A percentile compares a stretch with the other conserved stretches of the same genome.
These are phyloP conservation scores for Lepidotrigona ventralis DNA, from an alignment of 1,140 invertebrate species.

Conservation along the genomic window DNA sequence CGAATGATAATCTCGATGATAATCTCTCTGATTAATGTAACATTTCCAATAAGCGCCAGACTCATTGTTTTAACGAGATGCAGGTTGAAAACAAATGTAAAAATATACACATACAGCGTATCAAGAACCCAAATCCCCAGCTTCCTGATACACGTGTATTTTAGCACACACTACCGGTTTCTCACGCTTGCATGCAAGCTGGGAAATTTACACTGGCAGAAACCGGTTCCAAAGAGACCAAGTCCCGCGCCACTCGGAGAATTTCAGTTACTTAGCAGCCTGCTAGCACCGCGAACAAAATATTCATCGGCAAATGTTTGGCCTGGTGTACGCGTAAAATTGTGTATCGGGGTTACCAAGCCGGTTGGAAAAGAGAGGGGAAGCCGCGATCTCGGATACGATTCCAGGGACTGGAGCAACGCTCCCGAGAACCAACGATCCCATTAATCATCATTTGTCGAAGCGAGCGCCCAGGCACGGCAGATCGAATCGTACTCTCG, in stretches of 20 bases:
- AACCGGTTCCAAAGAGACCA: neutral
- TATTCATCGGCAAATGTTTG: neutral
- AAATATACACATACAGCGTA: too few species aligned
- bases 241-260: neutral
- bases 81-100: too few species aligned
- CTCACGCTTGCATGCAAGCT: neutral
- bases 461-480: slow-evolving; percentile 55
- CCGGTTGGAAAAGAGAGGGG: slow-evolving; percentile 22
- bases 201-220: neutral
- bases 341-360: slow-evolving; percentile 22
- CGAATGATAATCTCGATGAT: too few species aligned
- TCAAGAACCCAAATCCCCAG: too few species aligned
- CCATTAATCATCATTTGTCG: slow-evolving; percentile 77
- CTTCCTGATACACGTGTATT: too few species aligned
- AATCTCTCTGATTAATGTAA: too few species aligned
- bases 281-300: neutral
- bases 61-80: too few species aligned
- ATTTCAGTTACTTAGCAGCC: neutral
- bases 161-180: too few species aligned
- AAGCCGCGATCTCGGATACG: slow-evolving; percentile 48
- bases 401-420: slow-evolving; percentile 30
- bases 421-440: slow-evolving; percentile 14
- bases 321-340: neutral
- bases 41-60: too few species aligned
- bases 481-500: slow-evolving; percentile 71